These are phyloP conservation scores for Elysia crispata DNA, from an alignment of 2,888 invertebrate species.

Conservation along the genomic window DNA sequence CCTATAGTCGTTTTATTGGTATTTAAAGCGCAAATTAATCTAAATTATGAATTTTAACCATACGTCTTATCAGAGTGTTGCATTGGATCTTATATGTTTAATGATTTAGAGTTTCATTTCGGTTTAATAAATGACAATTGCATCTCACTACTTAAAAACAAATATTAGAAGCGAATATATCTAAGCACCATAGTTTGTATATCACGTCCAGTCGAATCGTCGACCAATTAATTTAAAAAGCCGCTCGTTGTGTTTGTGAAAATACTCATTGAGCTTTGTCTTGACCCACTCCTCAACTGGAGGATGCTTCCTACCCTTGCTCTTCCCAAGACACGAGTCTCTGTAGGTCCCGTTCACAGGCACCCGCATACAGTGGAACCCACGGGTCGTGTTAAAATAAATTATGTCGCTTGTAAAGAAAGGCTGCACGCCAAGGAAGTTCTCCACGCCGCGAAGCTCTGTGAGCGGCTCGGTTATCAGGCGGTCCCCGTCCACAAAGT, in stretches of 20 bases:
- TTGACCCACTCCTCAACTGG: constrained; percentile 86
- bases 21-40: too few relatives aligned
- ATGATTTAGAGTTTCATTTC: too few relatives aligned
- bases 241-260: constrained; percentile 68
- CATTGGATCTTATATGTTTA: too few relatives aligned
- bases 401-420: constrained; percentile 84
- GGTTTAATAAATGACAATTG: too few relatives aligned
- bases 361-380: constrained; percentile 94
- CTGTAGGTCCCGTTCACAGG: constrained; percentile 82
- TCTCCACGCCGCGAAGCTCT: constrained; percentile 73
- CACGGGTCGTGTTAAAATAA: constrained; percentile 97
- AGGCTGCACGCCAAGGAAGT: constrained; percentile 71
- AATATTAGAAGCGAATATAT: too few relatives aligned
- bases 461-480: constrained; percentile 71
- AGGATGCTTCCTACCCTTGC: constrained; percentile 91
- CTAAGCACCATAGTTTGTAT: too few relatives aligned
- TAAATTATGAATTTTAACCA: too few relatives aligned
- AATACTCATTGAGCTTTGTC: constrained; percentile 67
- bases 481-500: constrained; percentile 87
- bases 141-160: too few relatives aligned
- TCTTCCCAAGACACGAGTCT: constrained; percentile 87
- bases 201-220: constrained; percentile 88
- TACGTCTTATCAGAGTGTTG: too few relatives aligned
- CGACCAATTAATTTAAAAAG: constrained; percentile 90
- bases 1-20: too few relatives aligned